Conservation (phyloP, 1,140 invertebrate genomes). For the Leptopilina clavipes region DNA sequence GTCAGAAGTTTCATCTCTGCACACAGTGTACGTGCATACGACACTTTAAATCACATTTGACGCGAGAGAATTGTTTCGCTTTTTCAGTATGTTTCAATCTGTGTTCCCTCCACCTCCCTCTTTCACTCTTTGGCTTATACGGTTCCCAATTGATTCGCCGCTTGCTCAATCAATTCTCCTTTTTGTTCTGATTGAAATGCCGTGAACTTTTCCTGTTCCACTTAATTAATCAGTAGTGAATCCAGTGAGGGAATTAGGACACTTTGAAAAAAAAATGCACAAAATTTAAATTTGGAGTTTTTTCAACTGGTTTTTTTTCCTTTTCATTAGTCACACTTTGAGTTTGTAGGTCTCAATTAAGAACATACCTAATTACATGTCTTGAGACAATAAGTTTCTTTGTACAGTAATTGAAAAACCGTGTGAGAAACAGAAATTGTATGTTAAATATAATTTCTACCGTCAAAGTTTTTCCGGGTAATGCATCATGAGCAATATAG, state of each 20-base stretch:
- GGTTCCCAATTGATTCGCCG: slow-evolving; percentile 8
- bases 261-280: too few species aligned
- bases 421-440: too few species aligned
- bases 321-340: too few species aligned
- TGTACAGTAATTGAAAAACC: too few species aligned
- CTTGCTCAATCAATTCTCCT: slow-evolving; percentile 12
- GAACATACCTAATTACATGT: too few species aligned
- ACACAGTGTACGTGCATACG: background rate
- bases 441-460: too few species aligned
- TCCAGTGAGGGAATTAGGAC: background rate
- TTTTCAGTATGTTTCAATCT: background rate
- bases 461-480: too few species aligned
- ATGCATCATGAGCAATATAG: too few species aligned
- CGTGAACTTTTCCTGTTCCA: slow-evolving; percentile 5
- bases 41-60: background rate
- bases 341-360: too few species aligned
- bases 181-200: background rate
- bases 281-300: too few species aligned
- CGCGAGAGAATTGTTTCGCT: background rate
- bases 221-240: background rate
- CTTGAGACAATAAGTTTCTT: too few species aligned
- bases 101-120: background rate
- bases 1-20: background rate
- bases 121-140: background rate
- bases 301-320: too few species aligned